Conservation (phyloP, 23 tunicate species). For the Halocynthia roretzi region DNA sequence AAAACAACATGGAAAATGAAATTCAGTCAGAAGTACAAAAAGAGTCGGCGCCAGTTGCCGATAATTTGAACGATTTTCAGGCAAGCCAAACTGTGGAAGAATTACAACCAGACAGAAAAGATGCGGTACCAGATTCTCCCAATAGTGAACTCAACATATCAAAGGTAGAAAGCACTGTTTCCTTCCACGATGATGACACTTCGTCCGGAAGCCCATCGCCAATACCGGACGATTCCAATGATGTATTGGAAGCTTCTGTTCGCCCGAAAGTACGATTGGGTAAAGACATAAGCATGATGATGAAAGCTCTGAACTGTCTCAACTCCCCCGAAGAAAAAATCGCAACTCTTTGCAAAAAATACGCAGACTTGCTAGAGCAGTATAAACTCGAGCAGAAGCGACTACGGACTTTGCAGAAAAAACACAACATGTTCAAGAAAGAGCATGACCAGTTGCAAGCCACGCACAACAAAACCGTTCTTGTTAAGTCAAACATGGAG, state of each 20-base stretch:
- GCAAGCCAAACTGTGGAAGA: too few species aligned
- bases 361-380: conserved; percentile 77
- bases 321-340: conserved; percentile 89
- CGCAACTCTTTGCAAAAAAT: conserved; percentile 86
- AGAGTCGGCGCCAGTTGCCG: too few species aligned
- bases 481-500: conserved; percentile 52
- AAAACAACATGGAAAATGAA: too few species aligned
- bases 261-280: conserved; percentile 48
- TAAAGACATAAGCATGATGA: conserved; percentile 72
- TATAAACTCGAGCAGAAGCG: conserved; percentile 62
- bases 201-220: conserved; percentile 86
- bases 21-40: too few species aligned
- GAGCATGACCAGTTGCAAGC: conserved; percentile 61
- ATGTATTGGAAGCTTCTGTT: background rate
- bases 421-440: conserved; percentile 33
- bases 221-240: conserved; percentile 54
- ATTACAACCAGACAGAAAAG: too few species aligned
- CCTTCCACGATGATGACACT: conserved; percentile 56
- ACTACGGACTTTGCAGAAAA: conserved; percentile 43
- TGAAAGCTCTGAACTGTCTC: conserved; percentile 76
- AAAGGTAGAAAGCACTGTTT: too few species aligned
- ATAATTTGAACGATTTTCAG: too few species aligned
- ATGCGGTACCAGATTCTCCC: too few species aligned
- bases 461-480: conserved; percentile 39
- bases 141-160: too few species aligned